Evolutionary conservation across 2,888 invertebrate genomes (phyloP), one percentile per base, ranked within the genome.

Genomic region (Polymixis flavicincta): DNA sequence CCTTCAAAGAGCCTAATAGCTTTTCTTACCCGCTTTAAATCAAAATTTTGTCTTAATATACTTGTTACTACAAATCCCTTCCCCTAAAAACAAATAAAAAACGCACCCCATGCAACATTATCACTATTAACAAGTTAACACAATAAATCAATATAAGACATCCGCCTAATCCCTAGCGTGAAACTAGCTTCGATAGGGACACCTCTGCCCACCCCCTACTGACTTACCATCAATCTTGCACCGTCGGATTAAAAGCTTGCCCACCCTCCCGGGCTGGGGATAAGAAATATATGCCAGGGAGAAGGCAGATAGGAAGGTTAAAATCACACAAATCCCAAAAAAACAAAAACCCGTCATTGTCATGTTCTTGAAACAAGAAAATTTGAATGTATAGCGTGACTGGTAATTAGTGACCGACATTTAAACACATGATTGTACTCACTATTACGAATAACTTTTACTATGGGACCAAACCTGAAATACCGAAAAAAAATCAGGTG

Each of bases 151-250:
- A 83, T 83, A 83, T 42, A 78, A 74, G 68, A 71, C 67, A 65
- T 61, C 48, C 61, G 19, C 66, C 59, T 75, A 73, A 75, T 60
- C 73, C 80, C 45, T 60, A 73, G 83, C 70, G 76, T 83, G 80
- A 75, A 80, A 76, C 83, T 83, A 76, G 84, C 76, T 70, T 76
- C 78, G 67, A 80, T 80, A 59, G 78, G 73, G 78, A 82, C 82
- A 82, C 83, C 74, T 78, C 78, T 78, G 83, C 74, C 52, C 73
- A 70, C 81, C 82, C 81, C 25, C 76, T 76, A 57, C 86, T 85
- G 85, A 85, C 87, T 87, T 82, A 82, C 87, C 84, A 87, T 87
- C 87, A 84, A 87, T 87, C 87, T 87, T 87, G 82, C 84, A 87
- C 76, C 78, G 77, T 76, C 78, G 87, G 87, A 87, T 87, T 87